Evolutionary conservation across 2,113 vertebrate genomes (phyloP).

Genomic region (Macroglossus sobrinus): DNA sequence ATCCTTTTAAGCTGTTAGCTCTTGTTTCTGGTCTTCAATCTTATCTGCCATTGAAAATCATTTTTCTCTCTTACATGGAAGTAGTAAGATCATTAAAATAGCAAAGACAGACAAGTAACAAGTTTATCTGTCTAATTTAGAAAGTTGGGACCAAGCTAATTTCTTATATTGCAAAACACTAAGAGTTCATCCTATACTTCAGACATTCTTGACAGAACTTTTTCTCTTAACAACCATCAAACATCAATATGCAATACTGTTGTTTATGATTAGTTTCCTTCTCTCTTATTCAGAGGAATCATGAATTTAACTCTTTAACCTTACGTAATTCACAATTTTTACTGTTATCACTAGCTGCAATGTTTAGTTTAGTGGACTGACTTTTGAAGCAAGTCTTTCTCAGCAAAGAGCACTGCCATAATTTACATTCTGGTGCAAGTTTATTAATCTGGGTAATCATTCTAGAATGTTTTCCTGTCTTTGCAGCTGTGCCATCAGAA

Average conservation of each 20-base stretch:
- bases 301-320: not conserved
- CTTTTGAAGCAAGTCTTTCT: not conserved
- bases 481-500: not conserved
- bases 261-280: not conserved
- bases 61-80: not conserved
- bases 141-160: not conserved
- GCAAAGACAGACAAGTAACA: not conserved
- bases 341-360: not conserved
- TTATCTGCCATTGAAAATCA: not conserved
- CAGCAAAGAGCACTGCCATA: not conserved
- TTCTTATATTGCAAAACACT: not conserved
- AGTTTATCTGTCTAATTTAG: not conserved
- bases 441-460: not conserved
- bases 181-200: not conserved
- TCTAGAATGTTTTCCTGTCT: not conserved
- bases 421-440: not conserved
- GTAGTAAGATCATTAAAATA: not conserved
- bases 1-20: not conserved
- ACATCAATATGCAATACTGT: not conserved
- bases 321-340: not conserved
- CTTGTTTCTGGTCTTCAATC: not conserved
- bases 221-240: not conserved
- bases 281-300: not conserved
- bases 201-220: not conserved
- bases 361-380: not conserved